Percentiles rank a stretch among this genome's conserved stretches.
Evolutionary conservation across 2,113 vertebrate genomes (phyloP).

Genomic region (Kryptolebias marmoratus): DNA sequence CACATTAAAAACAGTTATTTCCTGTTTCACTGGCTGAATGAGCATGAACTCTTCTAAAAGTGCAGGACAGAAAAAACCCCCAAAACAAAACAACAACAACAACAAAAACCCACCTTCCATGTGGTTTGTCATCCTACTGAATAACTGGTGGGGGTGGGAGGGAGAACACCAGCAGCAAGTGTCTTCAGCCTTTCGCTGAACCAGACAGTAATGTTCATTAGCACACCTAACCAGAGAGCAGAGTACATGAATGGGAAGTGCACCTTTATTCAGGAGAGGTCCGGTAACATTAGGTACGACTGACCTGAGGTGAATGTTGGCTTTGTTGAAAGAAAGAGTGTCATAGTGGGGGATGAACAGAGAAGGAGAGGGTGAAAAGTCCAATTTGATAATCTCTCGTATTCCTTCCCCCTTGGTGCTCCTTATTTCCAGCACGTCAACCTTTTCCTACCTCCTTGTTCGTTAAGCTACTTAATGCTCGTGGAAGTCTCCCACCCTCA

Average conservation of each 20-base stretch:
- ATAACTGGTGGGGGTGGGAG: slow-evolving; percentile 23
- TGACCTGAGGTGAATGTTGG: slow-evolving; percentile 81
- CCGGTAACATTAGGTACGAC: slow-evolving; percentile 75
- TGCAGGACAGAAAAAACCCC: slow-evolving; percentile 53
- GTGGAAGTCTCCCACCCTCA: slow-evolving; percentile 24
- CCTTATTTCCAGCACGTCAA: slow-evolving; percentile 62
- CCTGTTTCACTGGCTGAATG: slow-evolving; percentile 39
- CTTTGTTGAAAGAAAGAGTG: slow-evolving; percentile 35
- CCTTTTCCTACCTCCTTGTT: slow-evolving; percentile 41
- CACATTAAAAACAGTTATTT: slow-evolving; percentile 32
- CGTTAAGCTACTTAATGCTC: slow-evolving; percentile 75
- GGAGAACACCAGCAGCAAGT: slow-evolving; percentile 21
- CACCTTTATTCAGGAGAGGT: slow-evolving; percentile 74
- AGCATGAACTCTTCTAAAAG: slow-evolving; percentile 42
- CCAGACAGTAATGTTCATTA: slow-evolving; percentile 82
- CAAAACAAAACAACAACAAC: slow-evolving; percentile 5
- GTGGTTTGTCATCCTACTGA: slow-evolving; percentile 25
- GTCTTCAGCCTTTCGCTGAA: slow-evolving; percentile 76
- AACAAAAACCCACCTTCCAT: slow-evolving; percentile 57
- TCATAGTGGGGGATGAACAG: slow-evolving; percentile 42
- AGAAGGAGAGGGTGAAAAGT: slow-evolving; percentile 36
- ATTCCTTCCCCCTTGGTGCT: slow-evolving; percentile 71
- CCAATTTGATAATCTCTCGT: slow-evolving; percentile 77
- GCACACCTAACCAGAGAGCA: slow-evolving; percentile 60
- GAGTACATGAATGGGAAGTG: slow-evolving; percentile 47